phyloP scores from a whole-genome alignment of 37 sponge, comb jelly and placozoan genomes.

The Haliclona indistincta region DNA sequence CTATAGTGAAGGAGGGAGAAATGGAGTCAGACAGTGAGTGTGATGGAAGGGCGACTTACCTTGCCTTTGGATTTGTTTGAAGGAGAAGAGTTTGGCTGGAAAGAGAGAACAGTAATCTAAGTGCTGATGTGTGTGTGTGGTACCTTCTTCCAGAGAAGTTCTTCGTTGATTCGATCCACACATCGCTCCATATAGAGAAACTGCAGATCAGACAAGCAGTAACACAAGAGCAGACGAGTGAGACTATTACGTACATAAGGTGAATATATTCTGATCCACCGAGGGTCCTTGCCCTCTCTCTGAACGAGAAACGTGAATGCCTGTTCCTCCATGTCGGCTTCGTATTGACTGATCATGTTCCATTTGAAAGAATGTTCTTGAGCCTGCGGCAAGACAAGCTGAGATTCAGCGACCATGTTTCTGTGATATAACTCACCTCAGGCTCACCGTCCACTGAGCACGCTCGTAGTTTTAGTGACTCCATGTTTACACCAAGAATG shows the following conservation, averaged over 20 bases:
- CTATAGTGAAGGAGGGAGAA: too few relatives aligned
- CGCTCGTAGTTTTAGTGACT: constrained; percentile 56
- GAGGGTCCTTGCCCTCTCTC: constrained; percentile 62
- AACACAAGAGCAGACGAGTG: constrained; percentile 10
- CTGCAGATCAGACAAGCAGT: constrained; percentile 38
- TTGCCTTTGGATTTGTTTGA: too few relatives aligned
- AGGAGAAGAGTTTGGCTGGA: too few relatives aligned
- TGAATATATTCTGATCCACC: constrained; percentile 73
- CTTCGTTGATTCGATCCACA: constrained; percentile 67
- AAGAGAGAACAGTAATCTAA: too few relatives aligned
- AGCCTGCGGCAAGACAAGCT: constrained; percentile 7
- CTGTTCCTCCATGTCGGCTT: constrained; percentile 81
- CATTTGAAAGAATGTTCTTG: constrained; percentile 82
- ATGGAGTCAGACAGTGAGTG: too few relatives aligned
- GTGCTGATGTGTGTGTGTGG: too few relatives aligned
- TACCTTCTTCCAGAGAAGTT: constrained; percentile 50
- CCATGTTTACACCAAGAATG: constrained; percentile 52
- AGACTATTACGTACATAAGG: constrained; percentile 46
- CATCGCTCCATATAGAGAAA: constrained; percentile 78
- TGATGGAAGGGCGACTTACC: too few relatives aligned
- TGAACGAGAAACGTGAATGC: constrained; percentile 73
- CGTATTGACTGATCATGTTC: constrained; percentile 64
- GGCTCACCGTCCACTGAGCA: constrained; percentile 66
- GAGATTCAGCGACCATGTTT: neutral
- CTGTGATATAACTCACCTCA: constrained; percentile 34